Conservation (phyloP, 1,140 invertebrate genomes). For the Pseudomyrmex sp. region DNA sequence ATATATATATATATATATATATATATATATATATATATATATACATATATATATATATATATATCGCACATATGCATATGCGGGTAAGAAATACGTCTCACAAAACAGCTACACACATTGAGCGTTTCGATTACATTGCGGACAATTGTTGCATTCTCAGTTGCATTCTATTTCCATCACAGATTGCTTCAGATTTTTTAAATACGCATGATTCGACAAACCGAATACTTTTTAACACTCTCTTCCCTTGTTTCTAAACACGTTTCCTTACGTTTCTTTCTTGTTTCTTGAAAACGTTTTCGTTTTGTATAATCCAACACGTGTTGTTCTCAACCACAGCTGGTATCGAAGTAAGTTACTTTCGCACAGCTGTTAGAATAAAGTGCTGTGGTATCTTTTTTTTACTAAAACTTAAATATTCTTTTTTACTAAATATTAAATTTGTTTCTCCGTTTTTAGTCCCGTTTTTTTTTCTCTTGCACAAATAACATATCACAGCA, state of each 20-base stretch:
- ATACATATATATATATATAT: too few relatives aligned
- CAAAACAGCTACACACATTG: constrained; percentile 3
- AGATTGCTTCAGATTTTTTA: constrained; percentile 14
- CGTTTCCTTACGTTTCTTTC: not conserved
- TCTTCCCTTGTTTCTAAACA: not conserved
- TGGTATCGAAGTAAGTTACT: not conserved
- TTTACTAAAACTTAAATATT: not conserved
- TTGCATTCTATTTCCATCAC: not conserved
- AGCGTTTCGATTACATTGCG: not conserved
- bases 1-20: too few relatives aligned
- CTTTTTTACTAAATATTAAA: too few relatives aligned
- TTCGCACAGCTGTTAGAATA: not conserved
- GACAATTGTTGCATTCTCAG: constrained; percentile 35
- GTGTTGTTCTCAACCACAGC: too few relatives aligned
- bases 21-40: too few relatives aligned
- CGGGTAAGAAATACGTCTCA: not conserved
- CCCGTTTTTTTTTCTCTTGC: too few relatives aligned
- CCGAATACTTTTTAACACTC: constrained; percentile 62
- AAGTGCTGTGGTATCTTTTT: too few relatives aligned
- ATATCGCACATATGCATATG: not conserved
- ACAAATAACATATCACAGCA: not conserved
- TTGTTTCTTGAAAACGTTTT: constrained; percentile 1
- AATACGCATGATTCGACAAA: constrained; percentile 62
- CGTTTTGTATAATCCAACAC: constrained; percentile 6
- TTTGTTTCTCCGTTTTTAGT: too few relatives aligned